Percentiles rank a stretch among this genome's conserved stretches.
These are phyloP conservation scores for Hypotaenidia philippensis DNA, from an alignment of 2,797 vertebrate species.

Conservation along the genomic window DNA sequence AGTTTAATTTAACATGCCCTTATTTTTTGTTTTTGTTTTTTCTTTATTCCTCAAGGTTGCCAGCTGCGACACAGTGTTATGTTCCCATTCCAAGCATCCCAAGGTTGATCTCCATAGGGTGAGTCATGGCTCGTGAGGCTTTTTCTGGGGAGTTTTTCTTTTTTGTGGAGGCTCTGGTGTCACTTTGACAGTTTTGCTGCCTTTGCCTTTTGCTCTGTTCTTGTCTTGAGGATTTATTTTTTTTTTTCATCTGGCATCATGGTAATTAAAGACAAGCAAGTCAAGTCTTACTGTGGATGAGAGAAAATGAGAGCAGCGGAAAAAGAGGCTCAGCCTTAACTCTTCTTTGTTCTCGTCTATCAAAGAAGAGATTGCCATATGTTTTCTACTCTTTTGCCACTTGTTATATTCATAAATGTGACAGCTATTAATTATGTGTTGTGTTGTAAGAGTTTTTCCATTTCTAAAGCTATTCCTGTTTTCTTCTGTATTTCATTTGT, in stretches of 20 bases:
- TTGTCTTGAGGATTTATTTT: neutral
- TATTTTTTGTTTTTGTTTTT: neutral
- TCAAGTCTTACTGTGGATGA: neutral
- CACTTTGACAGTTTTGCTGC: neutral
- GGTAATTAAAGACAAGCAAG: constrained; percentile 41
- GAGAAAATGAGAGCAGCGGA: neutral
- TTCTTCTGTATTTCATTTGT: neutral
- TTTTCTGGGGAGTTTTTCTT: neutral
- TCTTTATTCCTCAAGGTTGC: neutral
- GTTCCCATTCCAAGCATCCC: accelerated
- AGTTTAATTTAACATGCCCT: constrained; percentile 6
- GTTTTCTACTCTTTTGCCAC: neutral
- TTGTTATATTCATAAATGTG: neutral
- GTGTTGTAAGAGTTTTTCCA: neutral
- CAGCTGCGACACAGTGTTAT: accelerated
- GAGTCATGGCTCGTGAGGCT: accelerated
- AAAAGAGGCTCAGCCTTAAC: neutral
- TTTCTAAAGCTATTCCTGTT: neutral
- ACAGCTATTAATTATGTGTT: neutral
- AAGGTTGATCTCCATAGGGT: neutral
- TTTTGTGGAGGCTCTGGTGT: neutral
- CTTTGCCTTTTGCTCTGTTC: constrained; percentile 7
- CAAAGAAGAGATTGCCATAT: constrained; percentile 7
- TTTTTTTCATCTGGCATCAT: neutral
- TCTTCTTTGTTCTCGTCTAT: constrained; percentile 31